Conservation (phyloP, 2,797 vertebrate species). For the Peromyscus eremicus region DNA sequence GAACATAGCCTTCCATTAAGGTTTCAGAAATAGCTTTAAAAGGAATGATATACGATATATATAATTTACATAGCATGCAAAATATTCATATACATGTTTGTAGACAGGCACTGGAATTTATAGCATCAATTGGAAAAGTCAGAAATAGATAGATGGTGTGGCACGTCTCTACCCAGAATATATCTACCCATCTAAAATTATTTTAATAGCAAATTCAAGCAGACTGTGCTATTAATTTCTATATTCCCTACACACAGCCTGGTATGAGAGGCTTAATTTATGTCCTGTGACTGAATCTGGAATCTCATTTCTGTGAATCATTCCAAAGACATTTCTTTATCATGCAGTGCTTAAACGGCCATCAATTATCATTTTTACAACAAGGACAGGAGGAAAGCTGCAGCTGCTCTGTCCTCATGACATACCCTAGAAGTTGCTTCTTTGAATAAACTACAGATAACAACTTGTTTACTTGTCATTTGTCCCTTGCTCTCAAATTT, state of each 20-base stretch:
- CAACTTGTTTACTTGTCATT: slow-evolving; percentile 66
- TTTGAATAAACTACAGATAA: slow-evolving; percentile 65
- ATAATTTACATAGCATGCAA: background rate
- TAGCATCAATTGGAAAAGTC: slow-evolving; percentile 64
- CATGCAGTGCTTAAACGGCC: slow-evolving; percentile 53
- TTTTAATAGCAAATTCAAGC: slow-evolving; percentile 68
- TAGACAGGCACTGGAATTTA: slow-evolving; percentile 56
- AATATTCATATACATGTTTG: slow-evolving; percentile 15
- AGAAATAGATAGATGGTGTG: slow-evolving; percentile 40
- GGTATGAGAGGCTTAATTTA: slow-evolving; percentile 58
- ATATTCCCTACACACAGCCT: slow-evolving; percentile 51
- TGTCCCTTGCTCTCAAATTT: slow-evolving; percentile 63
- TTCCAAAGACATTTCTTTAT: slow-evolving; percentile 67
- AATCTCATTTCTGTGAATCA: slow-evolving; percentile 68
- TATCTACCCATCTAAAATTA: slow-evolving; percentile 61
- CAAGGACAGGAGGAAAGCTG: slow-evolving; percentile 17
- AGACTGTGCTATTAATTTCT: slow-evolving; percentile 63
- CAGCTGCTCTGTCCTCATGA: slow-evolving; percentile 29
- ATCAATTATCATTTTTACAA: slow-evolving; percentile 68
- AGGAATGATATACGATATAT: slow-evolving; percentile 37
- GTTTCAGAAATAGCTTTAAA: slow-evolving; percentile 70
- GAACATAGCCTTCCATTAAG: slow-evolving; percentile 37
- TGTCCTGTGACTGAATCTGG: slow-evolving; percentile 48
- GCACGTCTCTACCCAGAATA: slow-evolving; percentile 51
- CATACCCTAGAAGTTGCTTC: slow-evolving; percentile 53